Conservation (phyloP, 92 coral and sea anemone species). For the Umimayanthus kanabou region DNA sequence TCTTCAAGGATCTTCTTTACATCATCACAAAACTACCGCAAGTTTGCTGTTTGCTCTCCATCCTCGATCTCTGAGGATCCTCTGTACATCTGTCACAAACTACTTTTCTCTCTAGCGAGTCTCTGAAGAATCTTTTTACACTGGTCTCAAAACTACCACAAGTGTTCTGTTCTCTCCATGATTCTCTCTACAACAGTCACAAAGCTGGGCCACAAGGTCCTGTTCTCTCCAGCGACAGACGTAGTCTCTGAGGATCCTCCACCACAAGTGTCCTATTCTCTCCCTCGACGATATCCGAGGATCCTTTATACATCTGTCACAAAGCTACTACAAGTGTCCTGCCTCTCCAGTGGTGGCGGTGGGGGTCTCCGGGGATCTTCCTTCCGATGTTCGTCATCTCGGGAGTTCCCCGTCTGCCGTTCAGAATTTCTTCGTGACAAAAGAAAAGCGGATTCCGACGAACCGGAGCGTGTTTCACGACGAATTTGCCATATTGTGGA, state of each 20-base stretch:
- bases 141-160: conserved; percentile 82
- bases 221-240: conserved; percentile 47
- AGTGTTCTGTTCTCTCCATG: conserved; percentile 72
- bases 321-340: conserved; percentile 81
- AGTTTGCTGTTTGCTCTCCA: conserved; percentile 65
- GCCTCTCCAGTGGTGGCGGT: conserved; percentile 63
- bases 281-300: neutral
- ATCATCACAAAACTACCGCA: conserved; percentile 82
- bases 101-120: conserved; percentile 25
- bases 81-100: conserved; percentile 65
- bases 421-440: conserved; percentile 16
- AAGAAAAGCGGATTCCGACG: conserved; percentile 27
- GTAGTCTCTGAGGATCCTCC: too few relatives aligned
- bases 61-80: too few relatives aligned
- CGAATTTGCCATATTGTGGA: conserved; percentile 37
- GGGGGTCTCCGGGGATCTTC: conserved; percentile 50
- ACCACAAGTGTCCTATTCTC: conserved; percentile 65
- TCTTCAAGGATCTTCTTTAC: conserved; percentile 33
- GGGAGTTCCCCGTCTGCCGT: neutral
- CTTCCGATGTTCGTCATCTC: conserved; percentile 23
- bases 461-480: conserved; percentile 10
- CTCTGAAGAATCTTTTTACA: conserved; percentile 25
- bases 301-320: conserved; percentile 71
- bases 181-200: conserved; percentile 66
- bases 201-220: conserved; percentile 75